These are phyloP conservation scores for Lepidurus packardi DNA, from an alignment of 1,140 invertebrate genomes.

Conservation along the genomic window DNA sequence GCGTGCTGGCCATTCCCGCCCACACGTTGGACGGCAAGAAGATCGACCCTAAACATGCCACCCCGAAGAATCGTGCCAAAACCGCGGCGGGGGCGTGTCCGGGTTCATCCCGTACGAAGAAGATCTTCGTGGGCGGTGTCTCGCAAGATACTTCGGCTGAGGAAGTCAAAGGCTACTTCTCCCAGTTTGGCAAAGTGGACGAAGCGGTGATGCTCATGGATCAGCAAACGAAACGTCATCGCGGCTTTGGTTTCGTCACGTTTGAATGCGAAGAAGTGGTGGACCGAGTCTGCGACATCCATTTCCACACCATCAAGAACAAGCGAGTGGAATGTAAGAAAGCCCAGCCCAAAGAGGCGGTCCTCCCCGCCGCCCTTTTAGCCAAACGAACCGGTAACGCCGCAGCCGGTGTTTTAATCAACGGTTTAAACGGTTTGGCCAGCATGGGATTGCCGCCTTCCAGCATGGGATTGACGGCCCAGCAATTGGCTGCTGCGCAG, in stretches of 20 bases:
- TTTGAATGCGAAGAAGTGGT: constrained; percentile 85
- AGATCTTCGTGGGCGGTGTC: constrained; percentile 86
- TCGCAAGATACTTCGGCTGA: constrained; percentile 85
- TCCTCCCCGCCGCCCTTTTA: constrained; percentile 54
- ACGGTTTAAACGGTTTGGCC: constrained; percentile 46
- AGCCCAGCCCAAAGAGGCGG: constrained; percentile 84
- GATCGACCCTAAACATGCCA: constrained; percentile 87
- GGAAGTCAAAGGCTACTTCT: constrained; percentile 85
- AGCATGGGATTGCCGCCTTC: constrained; percentile 43
- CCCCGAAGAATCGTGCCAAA: constrained; percentile 80
- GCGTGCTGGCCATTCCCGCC: constrained; percentile 79
- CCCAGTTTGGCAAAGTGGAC: constrained; percentile 80
- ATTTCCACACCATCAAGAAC: constrained; percentile 88
- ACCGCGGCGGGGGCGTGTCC: constrained; percentile 28
- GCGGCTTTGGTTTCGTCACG: constrained; percentile 86
- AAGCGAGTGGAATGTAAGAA: constrained; percentile 91
- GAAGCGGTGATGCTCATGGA: constrained; percentile 93
- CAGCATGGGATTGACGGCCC: constrained; percentile 24
- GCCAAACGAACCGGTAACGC: constrained; percentile 47
- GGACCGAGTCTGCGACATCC: constrained; percentile 83
- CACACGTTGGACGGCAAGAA: constrained; percentile 91
- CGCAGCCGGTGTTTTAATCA: constrained; percentile 58
- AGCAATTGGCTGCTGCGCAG: constrained; percentile 31
- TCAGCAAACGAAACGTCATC: constrained; percentile 83
- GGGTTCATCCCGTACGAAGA: constrained; percentile 66